These are phyloP conservation scores for Agrotis exclamationis DNA, from an alignment of 2,888 invertebrate genomes.

Conservation along the genomic window DNA sequence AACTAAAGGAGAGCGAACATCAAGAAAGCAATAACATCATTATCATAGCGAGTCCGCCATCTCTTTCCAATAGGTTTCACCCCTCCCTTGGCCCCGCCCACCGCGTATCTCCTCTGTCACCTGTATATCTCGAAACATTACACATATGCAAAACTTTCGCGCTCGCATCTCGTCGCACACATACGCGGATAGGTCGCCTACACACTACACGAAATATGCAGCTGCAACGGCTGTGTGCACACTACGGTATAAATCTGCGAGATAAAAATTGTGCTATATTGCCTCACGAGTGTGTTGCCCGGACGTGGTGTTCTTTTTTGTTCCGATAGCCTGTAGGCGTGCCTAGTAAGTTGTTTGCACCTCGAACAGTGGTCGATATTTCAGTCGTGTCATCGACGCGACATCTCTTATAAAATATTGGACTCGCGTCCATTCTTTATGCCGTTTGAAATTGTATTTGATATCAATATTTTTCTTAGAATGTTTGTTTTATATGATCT, in stretches of 20 bases:
- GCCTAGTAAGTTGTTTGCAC: conserved; percentile 90
- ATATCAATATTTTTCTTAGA: conserved; percentile 58
- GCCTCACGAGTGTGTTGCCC: conserved; percentile 78
- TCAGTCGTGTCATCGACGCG: conserved; percentile 85
- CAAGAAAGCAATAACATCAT: conserved; percentile 91
- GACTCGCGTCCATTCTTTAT: conserved; percentile 71
- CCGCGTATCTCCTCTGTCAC: conserved; percentile 89
- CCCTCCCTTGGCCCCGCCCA: conserved; percentile 89
- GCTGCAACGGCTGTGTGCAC: conserved; percentile 72
- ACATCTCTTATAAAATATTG: conserved; percentile 74
- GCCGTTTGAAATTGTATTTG: conserved; percentile 67
- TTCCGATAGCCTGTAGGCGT: conserved; percentile 87
- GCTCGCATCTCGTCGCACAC: conserved; percentile 82
- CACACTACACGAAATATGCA: conserved; percentile 64
- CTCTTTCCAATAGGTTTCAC: conserved; percentile 90
- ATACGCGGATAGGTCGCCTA: conserved; percentile 67
- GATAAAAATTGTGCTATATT: conserved; percentile 90
- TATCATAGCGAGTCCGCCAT: conserved; percentile 90
- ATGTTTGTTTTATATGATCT: conserved; percentile 37
- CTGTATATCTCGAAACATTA: conserved; percentile 91
- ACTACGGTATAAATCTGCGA: conserved; percentile 87
- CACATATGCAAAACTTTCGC: conserved; percentile 91
- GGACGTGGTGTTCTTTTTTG: conserved; percentile 82
- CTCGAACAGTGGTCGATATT: conserved; percentile 89
- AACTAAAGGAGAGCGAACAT: conserved; percentile 89